A percentile compares a stretch with the other conserved stretches of the same genome.
Conservation (phyloP, 1,140 invertebrate species). For the Subanguina moxae region DNA sequence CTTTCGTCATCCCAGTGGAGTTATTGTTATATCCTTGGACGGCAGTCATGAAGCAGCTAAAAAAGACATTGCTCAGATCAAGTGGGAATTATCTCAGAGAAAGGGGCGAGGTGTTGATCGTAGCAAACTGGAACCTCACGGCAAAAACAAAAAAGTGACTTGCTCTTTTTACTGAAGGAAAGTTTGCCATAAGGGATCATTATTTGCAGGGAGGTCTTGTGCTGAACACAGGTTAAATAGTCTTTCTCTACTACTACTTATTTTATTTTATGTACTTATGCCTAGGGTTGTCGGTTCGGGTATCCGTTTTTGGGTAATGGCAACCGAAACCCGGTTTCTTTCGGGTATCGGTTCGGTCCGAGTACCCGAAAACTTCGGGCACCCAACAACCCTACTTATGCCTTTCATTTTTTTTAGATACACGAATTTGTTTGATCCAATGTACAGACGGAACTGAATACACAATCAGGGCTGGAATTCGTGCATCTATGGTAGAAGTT, state of each 20-base stretch:
- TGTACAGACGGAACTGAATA: conserved; percentile 28
- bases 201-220: conserved; percentile 21
- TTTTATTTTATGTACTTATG: neutral
- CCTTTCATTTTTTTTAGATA: conserved; percentile 22
- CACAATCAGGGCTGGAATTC: conserved; percentile 37
- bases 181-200: neutral
- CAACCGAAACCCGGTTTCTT: too few relatives aligned
- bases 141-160: conserved; percentile 29
- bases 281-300: too few relatives aligned
- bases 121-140: conserved; percentile 25
- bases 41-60: conserved; percentile 15
- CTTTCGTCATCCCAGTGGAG: conserved; percentile 37
- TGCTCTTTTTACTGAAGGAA: neutral
- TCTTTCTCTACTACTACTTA: neutral
- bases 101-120: conserved; percentile 22
- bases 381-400: too few relatives aligned
- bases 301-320: too few relatives aligned
- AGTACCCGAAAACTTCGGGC: too few relatives aligned
- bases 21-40: conserved; percentile 31
- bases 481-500: conserved; percentile 35
- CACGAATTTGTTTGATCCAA: conserved; percentile 29
- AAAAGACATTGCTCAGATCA: conserved; percentile 25
- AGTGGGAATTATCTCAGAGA: conserved; percentile 26
- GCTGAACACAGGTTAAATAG: neutral
- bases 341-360: too few relatives aligned